Conservation (phyloP, 2,113 vertebrate genomes). For the Tachycineta bicolor region DNA sequence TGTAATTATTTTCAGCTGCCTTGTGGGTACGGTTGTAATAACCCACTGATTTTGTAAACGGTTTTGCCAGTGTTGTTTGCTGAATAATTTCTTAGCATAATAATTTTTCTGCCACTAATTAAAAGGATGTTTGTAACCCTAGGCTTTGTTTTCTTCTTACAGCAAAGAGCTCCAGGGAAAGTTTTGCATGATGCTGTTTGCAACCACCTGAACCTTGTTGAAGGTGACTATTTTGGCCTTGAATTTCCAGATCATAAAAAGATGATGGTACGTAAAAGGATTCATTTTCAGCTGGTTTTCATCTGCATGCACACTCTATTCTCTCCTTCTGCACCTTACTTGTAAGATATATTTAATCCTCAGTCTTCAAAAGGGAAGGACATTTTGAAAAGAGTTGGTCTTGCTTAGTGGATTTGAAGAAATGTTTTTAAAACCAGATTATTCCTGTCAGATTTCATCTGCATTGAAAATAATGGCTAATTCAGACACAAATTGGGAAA, state of each 20-base stretch:
- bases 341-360: not conserved
- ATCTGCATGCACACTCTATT: not conserved
- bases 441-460: constrained; percentile 22
- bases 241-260: constrained; percentile 95
- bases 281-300: not conserved
- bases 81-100: not conserved
- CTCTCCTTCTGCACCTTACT: not conserved
- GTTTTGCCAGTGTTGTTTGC: not conserved
- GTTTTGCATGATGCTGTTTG: constrained; percentile 92
- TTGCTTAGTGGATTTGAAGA: not conserved
- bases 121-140: constrained; percentile 12
- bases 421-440: constrained; percentile 26
- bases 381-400: not conserved
- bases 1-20: not conserved
- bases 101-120: constrained; percentile 7
- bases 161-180: constrained; percentile 94
- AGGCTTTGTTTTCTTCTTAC: constrained; percentile 59
- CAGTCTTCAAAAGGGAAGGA: not conserved
- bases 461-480: not conserved
- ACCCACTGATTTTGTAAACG: constrained; percentile 9
- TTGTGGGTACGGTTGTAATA: not conserved
- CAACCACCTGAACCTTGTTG: constrained; percentile 93
- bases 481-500: not conserved
- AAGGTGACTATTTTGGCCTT: constrained; percentile 97
- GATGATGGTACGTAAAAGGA: constrained; percentile 84